Base-by-base conservation (phyloP, 2,113 vertebrate genomes). In the Nematolebias whitei region DNA sequence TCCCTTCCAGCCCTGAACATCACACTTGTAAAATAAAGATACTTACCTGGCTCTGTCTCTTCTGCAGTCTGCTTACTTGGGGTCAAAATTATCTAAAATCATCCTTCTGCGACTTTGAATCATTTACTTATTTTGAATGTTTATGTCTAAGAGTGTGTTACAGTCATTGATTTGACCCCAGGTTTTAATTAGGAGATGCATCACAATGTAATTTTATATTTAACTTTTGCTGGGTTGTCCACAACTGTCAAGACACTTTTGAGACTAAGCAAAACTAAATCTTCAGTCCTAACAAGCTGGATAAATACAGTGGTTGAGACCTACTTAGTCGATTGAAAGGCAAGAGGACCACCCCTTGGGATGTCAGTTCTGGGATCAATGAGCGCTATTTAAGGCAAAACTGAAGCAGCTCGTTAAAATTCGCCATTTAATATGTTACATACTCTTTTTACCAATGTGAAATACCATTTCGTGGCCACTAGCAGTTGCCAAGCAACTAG, bases 401-500 rank as follows among this genome's bases (percentile, higher is more conserved):
- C 24, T 40, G 57, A 50, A 68, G 24, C 47, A 41, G 15, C 44
- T 52, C 23, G 16, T 23, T 23, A 32, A 45, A 40, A 16, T 48
- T 20, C 0, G 3, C 9, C 22, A 35, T 24, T 40, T 20, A 40
- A 40, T 26, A 50, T 43, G 12, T 43, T 44, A 50, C 19, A 45
- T 14, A 41, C 23, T 49, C 22, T 20, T 57, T 57, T 56, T 66
- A 57, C 32, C 29, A 60, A 29, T 24, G 22, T 20, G 43, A 10
- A 49, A 16, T 19, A 22, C 13, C 29, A 23, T 19, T 40, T 32
- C 12, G 35, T 19, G 3, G 22, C 39, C 18, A 48, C 2, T 1
- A 62, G 39, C 29, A 24, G 32, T 51, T 63, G 13, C 23, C 35
- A 51, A 4, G 45, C 40, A 67, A 56, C 16, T 43, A 41, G 22